Conservation (phyloP, 2,113 vertebrate genomes). For the Aphelocoma coerulescens region DNA sequence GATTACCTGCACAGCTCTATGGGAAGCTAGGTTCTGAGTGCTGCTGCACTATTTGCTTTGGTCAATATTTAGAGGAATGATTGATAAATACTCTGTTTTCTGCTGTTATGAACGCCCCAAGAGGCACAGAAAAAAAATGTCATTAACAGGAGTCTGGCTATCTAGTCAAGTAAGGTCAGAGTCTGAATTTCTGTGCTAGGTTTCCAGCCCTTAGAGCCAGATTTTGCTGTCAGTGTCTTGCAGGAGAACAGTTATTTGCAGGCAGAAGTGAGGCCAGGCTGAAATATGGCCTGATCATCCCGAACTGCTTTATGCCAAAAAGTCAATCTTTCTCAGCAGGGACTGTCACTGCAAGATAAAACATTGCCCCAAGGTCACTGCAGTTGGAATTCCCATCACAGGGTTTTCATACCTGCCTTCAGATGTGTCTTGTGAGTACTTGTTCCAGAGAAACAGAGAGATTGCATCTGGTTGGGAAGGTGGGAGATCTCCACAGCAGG, state of each 20-base stretch:
- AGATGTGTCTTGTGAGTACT: constrained; percentile 67
- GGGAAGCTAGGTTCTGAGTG: not conserved
- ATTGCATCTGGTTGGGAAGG: not conserved
- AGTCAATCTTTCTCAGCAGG: constrained; percentile 57
- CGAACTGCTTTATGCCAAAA: constrained; percentile 34
- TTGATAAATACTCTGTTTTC: not conserved
- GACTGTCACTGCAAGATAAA: constrained; percentile 65
- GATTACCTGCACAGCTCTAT: not conserved
- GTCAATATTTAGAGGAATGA: not conserved
- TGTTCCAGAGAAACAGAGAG: constrained; percentile 33
- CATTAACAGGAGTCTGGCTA: not conserved
- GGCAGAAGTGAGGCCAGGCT: constrained; percentile 3
- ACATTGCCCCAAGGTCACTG: constrained; percentile 66
- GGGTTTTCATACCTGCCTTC: constrained; percentile 61
- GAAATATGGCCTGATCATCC: constrained; percentile 18
- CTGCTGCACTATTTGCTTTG: not conserved
- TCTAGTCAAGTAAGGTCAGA: not conserved
- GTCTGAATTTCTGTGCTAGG: not conserved
- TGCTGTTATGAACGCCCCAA: not conserved
- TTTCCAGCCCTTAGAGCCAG: not conserved
- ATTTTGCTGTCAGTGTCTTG: not conserved
- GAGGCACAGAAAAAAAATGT: not conserved
- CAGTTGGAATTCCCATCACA: constrained; percentile 64
- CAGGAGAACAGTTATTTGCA: not conserved
- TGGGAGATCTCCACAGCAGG: not conserved